A percentile compares a stretch with the other conserved stretches of the same genome.
Conservation (phyloP, 2,797 vertebrate genomes). For the Molothrus ater region DNA sequence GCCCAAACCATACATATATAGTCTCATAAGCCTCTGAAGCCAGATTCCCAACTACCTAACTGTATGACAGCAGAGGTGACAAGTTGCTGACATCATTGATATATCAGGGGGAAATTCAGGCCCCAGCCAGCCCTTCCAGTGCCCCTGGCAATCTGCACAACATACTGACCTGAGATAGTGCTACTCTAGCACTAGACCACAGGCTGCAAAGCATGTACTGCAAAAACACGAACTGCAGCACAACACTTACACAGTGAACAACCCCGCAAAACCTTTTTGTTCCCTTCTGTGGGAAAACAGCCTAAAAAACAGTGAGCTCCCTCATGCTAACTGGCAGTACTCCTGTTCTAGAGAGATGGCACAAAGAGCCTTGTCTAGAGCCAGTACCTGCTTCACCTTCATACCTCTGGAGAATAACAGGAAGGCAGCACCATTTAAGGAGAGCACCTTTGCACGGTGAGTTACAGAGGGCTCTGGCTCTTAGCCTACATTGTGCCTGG, state of each 20-base stretch:
- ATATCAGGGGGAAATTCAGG: background rate
- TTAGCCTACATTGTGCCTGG: background rate
- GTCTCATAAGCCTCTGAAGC: background rate
- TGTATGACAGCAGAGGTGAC: background rate
- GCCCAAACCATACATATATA: accelerated
- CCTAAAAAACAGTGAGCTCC: background rate
- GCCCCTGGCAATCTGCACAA: background rate
- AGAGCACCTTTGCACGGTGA: background rate
- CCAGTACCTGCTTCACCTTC: background rate
- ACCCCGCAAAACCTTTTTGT: background rate
- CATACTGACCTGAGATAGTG: background rate
- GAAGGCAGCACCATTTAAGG: background rate
- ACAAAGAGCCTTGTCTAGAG: background rate
- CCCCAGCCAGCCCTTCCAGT: background rate
- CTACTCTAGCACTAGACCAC: background rate
- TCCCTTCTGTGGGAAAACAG: background rate
- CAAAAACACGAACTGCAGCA: background rate
- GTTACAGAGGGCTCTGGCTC: background rate
- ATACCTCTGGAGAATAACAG: background rate
- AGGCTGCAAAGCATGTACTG: background rate
- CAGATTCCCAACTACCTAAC: background rate
- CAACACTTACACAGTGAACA: background rate
- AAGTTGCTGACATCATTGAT: background rate
- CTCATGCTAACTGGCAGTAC: background rate
- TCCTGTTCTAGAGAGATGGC: background rate